phyloP scores from a whole-genome alignment of 2,113 vertebrate species.

The Sitta europaea region DNA sequence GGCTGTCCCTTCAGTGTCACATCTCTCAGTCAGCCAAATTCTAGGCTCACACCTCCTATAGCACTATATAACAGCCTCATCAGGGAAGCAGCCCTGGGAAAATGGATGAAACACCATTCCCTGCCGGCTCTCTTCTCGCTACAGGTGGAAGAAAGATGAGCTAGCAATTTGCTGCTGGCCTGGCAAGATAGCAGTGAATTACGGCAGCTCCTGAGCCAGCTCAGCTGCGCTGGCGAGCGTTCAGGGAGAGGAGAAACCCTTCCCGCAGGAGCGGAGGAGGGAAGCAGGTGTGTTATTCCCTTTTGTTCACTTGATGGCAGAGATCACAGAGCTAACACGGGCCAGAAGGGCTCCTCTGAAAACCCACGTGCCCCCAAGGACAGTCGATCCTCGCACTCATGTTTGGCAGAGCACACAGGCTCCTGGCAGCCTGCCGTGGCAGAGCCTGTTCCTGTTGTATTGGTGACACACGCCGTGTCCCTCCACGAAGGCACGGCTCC shows the following conservation, averaged over 20 bases:
- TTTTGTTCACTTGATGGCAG: not conserved
- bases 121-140: not conserved
- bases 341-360: not conserved
- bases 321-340: not conserved
- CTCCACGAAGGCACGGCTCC: not conserved
- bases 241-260: slow-evolving; percentile 39
- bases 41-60: not conserved
- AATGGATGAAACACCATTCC: not conserved
- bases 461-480: not conserved
- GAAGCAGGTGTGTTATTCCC: slow-evolving; percentile 19
- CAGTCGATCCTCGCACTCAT: fast-evolving
- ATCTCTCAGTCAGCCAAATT: not conserved
- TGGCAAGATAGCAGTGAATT: slow-evolving; percentile 44
- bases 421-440: not conserved
- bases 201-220: slow-evolving; percentile 38
- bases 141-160: slow-evolving; percentile 60
- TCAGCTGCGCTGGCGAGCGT: slow-evolving; percentile 17
- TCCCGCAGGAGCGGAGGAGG: slow-evolving; percentile 10
- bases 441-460: not conserved
- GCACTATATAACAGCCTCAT: not conserved
- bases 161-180: slow-evolving; percentile 50
- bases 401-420: not conserved
- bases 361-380: not conserved
- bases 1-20: not conserved
- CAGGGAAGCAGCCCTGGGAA: not conserved